These are phyloP conservation scores for Stenurella melanura DNA, from an alignment of 2,888 invertebrate genomes.

Conservation along the genomic window DNA sequence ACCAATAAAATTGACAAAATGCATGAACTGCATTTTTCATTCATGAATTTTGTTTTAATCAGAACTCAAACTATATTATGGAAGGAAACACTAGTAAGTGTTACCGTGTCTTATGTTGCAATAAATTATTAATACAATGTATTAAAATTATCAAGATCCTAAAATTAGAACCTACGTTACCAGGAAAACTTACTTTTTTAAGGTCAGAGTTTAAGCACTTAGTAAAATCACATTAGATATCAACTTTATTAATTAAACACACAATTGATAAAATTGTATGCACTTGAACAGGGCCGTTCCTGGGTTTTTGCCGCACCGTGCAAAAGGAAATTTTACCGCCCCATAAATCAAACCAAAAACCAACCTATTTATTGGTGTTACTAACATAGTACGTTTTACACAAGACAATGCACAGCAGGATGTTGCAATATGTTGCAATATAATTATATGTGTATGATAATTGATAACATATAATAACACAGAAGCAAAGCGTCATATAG, in stretches of 20 bases:
- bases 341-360: too few relatives aligned
- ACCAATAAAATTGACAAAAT: slow-evolving; percentile 16
- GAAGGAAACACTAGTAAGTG: background rate
- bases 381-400: too few relatives aligned
- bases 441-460: too few relatives aligned
- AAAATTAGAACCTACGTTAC: background rate
- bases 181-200: background rate
- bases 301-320: too few relatives aligned
- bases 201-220: slow-evolving; percentile 11
- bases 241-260: background rate
- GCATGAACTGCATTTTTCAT: slow-evolving; percentile 38
- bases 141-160: slow-evolving; percentile 10
- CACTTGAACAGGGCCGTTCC: too few relatives aligned
- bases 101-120: background rate
- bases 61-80: background rate
- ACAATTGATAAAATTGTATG: background rate
- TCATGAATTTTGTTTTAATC: slow-evolving; percentile 27
- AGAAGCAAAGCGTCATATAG: too few relatives aligned
- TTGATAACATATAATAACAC: too few relatives aligned
- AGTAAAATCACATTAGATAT: background rate
- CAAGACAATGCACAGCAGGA: too few relatives aligned
- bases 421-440: too few relatives aligned
- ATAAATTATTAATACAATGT: slow-evolving; percentile 14
- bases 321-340: too few relatives aligned
- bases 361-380: too few relatives aligned